Base-by-base conservation (phyloP, 2,797 vertebrate species). In the Delichon dasypus region DNA sequence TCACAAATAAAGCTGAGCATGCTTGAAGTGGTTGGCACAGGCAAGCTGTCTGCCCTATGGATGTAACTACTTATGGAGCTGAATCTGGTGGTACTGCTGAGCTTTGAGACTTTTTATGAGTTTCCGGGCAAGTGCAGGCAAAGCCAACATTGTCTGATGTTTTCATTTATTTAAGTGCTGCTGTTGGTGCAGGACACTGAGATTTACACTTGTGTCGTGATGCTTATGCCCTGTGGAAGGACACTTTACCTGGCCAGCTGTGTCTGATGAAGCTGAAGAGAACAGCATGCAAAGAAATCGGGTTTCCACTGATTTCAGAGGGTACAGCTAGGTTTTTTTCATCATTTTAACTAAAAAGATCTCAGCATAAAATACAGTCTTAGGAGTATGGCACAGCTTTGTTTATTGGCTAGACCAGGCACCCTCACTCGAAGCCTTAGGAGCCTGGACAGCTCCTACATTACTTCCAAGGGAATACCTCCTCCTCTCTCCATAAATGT, bases 281-380 rank as follows among this genome's bases (percentile, higher is more conserved):
- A 26, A 55, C 61, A 32, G 20, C 47, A 51, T 23, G 55, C 0
- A 3, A 48, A 54, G 10, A 71, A 76, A 64, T 60, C 27, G 45
- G 3, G 5, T 10, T 88, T 62, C 51, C 8, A 34, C 10, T 48
- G 61, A 29, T 75, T 81, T 91, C 42, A 47, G 32, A 60, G 26
- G 50, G 44, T 50, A 42, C 11, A 57, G 34, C 25, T 57, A 27
- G 16, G 5, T 4, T 5, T 65, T 40, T 75, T 38, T 6, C 10
- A 27, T 17, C 16, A 11, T 34, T 66, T 66, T 87, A 79, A 73
- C 34, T 21, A 11, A 85, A 80, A 30, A 11, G 27, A 30, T 3
- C 0, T 2, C 4, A 14, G 8, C 1, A 1, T 36, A 71, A 84
- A 16, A 25, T 11, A 30, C 20, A 26, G 5, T 34, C 34, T 58